Evolutionary conservation across 2,113 vertebrate species (phyloP), one percentile per base, ranked within the genome.

Genomic region (Plotosus lineatus): DNA sequence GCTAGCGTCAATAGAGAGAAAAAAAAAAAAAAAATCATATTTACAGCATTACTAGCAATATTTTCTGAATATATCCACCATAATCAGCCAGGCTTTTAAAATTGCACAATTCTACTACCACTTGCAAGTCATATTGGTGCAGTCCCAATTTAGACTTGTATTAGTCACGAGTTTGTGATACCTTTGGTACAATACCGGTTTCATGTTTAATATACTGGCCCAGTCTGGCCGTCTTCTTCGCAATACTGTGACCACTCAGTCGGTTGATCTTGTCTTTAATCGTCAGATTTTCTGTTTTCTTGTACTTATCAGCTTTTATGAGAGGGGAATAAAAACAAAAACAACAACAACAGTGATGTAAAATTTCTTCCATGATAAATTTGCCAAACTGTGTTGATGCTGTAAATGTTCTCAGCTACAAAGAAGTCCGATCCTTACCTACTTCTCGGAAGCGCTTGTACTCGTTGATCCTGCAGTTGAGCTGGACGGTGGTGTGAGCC

Each of bases 401-500:
- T 84, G 42, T 46, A 38, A 42, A 82, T 33, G 26, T 31, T 73
- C 31, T 38, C 38, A 10, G 3, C 11, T 50, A n/a, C n/a, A n/a
- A n/a, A n/a, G 8, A 21, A 2, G 23, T n/a, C 42, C 6, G 4
- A 14, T 26, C 0, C 97, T 97, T 88, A 99, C 98, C 97, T 14
- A 98, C 94, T 96, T 99, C 98, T 84, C 94, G 90, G 92, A 93
- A 95, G 85, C 96, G 94, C 68, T 99, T 99, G 90, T 97, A 94
- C 88, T 99, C 97, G 0, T 99, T 99, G 92, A 99, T 98, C 85
- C 94, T 94, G 88, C 90, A 86, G 33, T 97, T 98, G 66, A 97
- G 84, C n/a, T 95, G 94, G 61, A 95, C 73, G 86, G 97, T 92
- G 73, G 94, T 88, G 14, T 89, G 89, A 2, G 88, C 87, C 0